phyloP scores from a whole-genome alignment of 53 echinoderm and acorn worm genomes.

The Astropecten irregularis region DNA sequence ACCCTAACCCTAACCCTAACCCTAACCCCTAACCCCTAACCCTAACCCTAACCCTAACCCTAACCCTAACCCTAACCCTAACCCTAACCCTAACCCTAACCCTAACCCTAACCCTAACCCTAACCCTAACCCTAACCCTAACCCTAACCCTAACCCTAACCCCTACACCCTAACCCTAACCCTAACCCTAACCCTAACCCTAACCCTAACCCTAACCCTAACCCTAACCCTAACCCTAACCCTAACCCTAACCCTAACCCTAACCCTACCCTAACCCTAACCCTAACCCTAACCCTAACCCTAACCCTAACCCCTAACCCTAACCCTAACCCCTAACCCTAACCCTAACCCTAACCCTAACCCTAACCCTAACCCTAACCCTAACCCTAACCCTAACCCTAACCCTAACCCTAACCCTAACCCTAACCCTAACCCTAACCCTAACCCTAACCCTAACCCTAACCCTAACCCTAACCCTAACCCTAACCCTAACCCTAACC shows the following conservation, averaged over 20 bases:
- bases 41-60: slow-evolving; percentile 60
- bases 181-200: background rate
- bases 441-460: slow-evolving; percentile 25
- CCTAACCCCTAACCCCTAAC: no score
- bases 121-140: background rate
- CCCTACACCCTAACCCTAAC: background rate
- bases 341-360: background rate
- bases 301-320: no score
- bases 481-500: slow-evolving; percentile 36
- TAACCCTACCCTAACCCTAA: no score
- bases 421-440: slow-evolving; percentile 34
- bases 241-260: background rate
- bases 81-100: background rate
- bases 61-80: background rate
- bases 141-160: background rate
- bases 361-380: background rate
- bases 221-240: background rate
- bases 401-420: background rate
- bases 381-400: background rate
- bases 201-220: background rate
- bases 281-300: background rate
- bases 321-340: no score
- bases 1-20: slow-evolving; percentile 54
- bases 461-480: slow-evolving; percentile 48
- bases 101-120: background rate